Base-by-base conservation (phyloP, 2,113 vertebrate genomes). In the Lagenorhynchus albirostris region DNA sequence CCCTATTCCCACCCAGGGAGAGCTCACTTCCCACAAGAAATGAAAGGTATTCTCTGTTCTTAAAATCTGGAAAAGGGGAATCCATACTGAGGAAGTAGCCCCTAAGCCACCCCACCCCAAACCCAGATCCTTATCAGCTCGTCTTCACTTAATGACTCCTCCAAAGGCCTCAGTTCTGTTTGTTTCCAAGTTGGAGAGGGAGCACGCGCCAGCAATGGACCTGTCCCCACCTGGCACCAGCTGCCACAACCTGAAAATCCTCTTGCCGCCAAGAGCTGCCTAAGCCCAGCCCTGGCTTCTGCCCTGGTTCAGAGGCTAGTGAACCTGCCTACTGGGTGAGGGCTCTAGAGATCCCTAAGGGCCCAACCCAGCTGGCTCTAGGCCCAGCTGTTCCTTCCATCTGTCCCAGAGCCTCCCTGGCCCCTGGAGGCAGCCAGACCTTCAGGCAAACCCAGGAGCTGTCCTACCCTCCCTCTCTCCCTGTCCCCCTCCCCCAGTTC, bases 221-320 rank as follows among this genome's bases (percentile, higher is more conserved):
- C 94, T 89, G 92, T 98, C 80, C 62, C 96, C 58, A 88, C 91
- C 93, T 21, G 29, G 86, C 62, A 91, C 94, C 88, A 92, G 65
- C 95, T 85, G 97, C 83, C 91, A 94, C 94, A 98, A 98, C 97
- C 87, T 97, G 97, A 97, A 98, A 97, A 97, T 97, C 96, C 71
- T 97, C 96, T 96, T 73, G 77, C 87, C 87, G 84, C 84, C 90
- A 81, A 73, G 47, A 94, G 86, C 89, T 44, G 82, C 67, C 87
- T 90, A 84, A 96, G 67, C 96, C 95, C 91, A 97, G 68, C 91
- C 79, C 87, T 21, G 41, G 65, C 65, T 95, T 85, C 89, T 17
- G 8, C 95, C 65, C 92, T 81, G 23, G 53, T 53, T 80, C 82
- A 62, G 20, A 76, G 68, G 63, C 87, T 65, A 79, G 38, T 53